Conservation (phyloP, 1,140 invertebrate genomes). For the Adelges cooleyi region DNA sequence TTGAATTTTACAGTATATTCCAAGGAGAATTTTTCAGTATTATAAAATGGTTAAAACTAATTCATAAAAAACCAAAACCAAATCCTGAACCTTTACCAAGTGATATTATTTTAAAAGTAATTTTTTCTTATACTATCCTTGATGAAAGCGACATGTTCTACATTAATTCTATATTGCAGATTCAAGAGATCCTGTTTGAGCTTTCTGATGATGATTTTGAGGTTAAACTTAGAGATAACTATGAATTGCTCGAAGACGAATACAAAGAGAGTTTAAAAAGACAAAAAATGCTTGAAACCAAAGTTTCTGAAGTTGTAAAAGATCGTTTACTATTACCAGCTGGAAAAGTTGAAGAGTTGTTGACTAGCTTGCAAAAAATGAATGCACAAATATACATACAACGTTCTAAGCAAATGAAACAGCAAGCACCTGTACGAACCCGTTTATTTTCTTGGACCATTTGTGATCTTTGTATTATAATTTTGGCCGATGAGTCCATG, state of each 20-base stretch:
- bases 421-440: conserved; percentile 56
- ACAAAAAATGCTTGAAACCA: conserved; percentile 77
- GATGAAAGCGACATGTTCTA: not conserved
- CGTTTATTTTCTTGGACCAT: conserved; percentile 70
- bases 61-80: conserved; percentile 49
- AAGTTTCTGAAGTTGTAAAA: conserved; percentile 62
- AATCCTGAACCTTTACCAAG: conserved; percentile 58
- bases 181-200: conserved; percentile 74
- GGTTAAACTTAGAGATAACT: conserved; percentile 89
- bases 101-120: conserved; percentile 78
- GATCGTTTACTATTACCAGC: conserved; percentile 70
- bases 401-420: conserved; percentile 68
- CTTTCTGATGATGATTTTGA: conserved; percentile 97
- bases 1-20: conserved; percentile 84
- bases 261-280: conserved; percentile 89
- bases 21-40: conserved; percentile 82
- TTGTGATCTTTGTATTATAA: conserved; percentile 65
- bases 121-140: not conserved
- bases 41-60: conserved; percentile 83
- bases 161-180: conserved; percentile 39
- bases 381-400: conserved; percentile 94
- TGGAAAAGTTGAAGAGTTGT: conserved; percentile 79
- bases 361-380: conserved; percentile 70
- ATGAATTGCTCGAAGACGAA: conserved; percentile 90
- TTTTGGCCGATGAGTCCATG: conserved; percentile 72